Conservation (phyloP, 2,797 vertebrate genomes). For the Ctenochaetus hawaiiensis region DNA sequence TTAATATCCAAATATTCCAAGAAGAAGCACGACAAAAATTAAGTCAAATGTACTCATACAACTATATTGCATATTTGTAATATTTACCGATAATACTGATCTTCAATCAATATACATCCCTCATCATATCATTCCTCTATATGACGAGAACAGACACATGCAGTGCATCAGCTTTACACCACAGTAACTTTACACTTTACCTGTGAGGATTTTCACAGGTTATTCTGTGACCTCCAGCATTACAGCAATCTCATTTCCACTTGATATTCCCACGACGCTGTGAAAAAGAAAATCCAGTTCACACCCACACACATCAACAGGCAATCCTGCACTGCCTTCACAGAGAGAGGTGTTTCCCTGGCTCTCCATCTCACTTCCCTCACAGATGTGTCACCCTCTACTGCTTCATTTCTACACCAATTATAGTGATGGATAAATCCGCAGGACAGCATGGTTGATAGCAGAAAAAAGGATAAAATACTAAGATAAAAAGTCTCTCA, state of each 20-base stretch:
- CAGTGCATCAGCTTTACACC: background rate
- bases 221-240: background rate
- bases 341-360: slow-evolving; percentile 39
- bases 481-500: background rate
- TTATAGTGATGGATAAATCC: slow-evolving; percentile 34
- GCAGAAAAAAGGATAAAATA: background rate
- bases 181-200: background rate
- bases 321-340: slow-evolving; percentile 18
- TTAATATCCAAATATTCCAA: background rate
- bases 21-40: background rate
- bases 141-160: background rate
- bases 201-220: slow-evolving; percentile 22
- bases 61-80: background rate
- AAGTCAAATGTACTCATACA: background rate
- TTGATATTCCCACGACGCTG: slow-evolving; percentile 32
- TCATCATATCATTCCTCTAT: background rate
- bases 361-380: slow-evolving; percentile 21
- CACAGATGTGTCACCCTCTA: slow-evolving; percentile 42
- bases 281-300: slow-evolving; percentile 55
- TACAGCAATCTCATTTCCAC: slow-evolving; percentile 40
- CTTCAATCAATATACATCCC: background rate
- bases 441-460: background rate
- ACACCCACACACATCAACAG: slow-evolving; percentile 41
- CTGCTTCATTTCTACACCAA: slow-evolving; percentile 40
- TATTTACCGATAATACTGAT: background rate